phyloP scores from a whole-genome alignment of 2,113 vertebrate genomes.

The Crotalus horridus region DNA sequence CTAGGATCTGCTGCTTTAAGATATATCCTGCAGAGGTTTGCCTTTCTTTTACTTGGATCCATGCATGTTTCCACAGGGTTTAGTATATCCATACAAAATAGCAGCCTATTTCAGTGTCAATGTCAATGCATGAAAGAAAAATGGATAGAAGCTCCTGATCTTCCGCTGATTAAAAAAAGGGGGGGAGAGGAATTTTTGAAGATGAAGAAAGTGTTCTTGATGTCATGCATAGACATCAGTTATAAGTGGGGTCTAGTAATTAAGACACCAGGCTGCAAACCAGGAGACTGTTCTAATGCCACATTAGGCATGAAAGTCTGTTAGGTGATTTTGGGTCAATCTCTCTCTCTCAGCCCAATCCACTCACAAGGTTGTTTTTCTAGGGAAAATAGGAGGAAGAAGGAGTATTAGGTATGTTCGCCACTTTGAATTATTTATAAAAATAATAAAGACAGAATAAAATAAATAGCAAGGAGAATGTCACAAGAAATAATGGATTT shows the following conservation, averaged over 20 bases:
- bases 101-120: neutral
- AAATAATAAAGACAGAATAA: neutral
- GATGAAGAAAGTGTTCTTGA: neutral
- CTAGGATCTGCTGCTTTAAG: slow-evolving; percentile 19
- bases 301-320: neutral
- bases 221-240: neutral
- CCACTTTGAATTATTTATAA: neutral
- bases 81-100: neutral
- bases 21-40: neutral
- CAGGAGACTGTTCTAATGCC: neutral
- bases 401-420: neutral
- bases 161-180: neutral
- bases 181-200: neutral
- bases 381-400: neutral
- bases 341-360: neutral
- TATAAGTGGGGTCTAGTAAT: neutral
- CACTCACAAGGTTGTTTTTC: neutral
- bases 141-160: neutral
- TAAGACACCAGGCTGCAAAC: neutral
- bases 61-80: neutral
- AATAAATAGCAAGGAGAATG: neutral
- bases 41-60: neutral
- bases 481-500: neutral
- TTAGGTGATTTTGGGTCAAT: neutral
- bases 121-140: neutral